phyloP scores from a whole-genome alignment of 2,797 vertebrate species.

The Simalia tracyae region DNA sequence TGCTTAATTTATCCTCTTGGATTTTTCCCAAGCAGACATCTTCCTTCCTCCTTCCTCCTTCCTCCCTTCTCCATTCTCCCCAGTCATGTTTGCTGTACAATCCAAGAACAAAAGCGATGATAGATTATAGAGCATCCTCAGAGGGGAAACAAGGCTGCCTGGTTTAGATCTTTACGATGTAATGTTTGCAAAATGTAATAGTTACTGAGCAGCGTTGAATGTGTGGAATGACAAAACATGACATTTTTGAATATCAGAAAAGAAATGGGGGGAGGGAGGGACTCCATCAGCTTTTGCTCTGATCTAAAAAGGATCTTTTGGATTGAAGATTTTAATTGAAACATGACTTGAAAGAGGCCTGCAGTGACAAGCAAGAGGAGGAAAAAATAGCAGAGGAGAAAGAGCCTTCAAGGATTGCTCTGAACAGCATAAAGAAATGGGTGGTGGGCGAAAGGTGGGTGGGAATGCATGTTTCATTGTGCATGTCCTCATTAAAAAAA shows the following conservation, averaged over 20 bases:
- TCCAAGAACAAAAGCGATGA: neutral
- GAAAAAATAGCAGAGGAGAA: neutral
- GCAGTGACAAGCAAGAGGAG: neutral
- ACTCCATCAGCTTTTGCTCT: slow-evolving; percentile 42
- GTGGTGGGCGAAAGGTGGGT: too few species aligned
- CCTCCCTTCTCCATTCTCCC: neutral
- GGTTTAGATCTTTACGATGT: slow-evolving; percentile 37
- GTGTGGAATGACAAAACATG: slow-evolving; percentile 33
- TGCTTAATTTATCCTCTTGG: slow-evolving; percentile 14
- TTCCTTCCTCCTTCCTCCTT: neutral
- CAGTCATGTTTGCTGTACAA: slow-evolving; percentile 1
- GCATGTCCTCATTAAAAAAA: neutral
- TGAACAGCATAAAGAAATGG: neutral
- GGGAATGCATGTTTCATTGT: neutral
- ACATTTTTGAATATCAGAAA: slow-evolving; percentile 53
- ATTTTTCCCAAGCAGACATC: neutral
- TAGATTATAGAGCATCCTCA: neutral
- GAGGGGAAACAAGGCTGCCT: neutral
- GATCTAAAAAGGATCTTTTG: slow-evolving; percentile 45
- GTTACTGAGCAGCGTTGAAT: slow-evolving; percentile 5
- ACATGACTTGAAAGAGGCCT: slow-evolving; percentile 44
- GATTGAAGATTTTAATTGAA: slow-evolving; percentile 62
- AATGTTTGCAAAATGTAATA: slow-evolving; percentile 22
- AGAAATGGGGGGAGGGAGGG: slow-evolving; percentile 22
- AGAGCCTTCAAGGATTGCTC: neutral